Evolutionary conservation across 2,797 vertebrate species (phyloP).

Genomic region (Adrianichthys oophorus): DNA sequence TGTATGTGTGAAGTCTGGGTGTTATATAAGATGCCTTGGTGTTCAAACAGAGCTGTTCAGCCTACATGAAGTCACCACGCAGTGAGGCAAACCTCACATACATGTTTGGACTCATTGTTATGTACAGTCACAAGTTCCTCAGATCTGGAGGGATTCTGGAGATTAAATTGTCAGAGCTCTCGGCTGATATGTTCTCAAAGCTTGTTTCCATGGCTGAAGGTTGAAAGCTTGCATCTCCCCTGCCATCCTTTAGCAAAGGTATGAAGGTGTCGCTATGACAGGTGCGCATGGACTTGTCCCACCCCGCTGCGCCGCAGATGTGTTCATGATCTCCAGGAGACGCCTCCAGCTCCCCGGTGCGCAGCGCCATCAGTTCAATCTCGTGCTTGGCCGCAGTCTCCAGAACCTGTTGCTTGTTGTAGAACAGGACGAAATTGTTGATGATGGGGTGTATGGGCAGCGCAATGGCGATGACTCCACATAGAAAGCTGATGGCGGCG

Average conservation of each 20-base stretch:
- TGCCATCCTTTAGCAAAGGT: slow-evolving; percentile 82
- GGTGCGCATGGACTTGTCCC: slow-evolving; percentile 51
- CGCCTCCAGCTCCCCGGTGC: slow-evolving; percentile 65
- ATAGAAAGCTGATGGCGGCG: slow-evolving; percentile 96
- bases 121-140: slow-evolving; percentile 35
- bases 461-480: slow-evolving; percentile 95
- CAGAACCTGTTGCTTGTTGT: slow-evolving; percentile 96
- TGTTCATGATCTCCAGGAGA: slow-evolving; percentile 25
- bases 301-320: slow-evolving; percentile 39
- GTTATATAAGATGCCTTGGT: slow-evolving; percentile 51
- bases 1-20: slow-evolving; percentile 35
- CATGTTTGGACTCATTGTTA: slow-evolving; percentile 36
- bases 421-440: slow-evolving; percentile 97
- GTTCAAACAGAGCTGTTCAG: slow-evolving; percentile 27
- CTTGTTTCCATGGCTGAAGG: slow-evolving; percentile 70
- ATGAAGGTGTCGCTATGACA: slow-evolving; percentile 87
- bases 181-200: slow-evolving; percentile 56
- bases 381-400: slow-evolving; percentile 95
- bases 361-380: slow-evolving; percentile 92
- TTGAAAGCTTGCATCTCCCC: slow-evolving; percentile 76
- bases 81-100: slow-evolving; percentile 33
- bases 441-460: slow-evolving; percentile 98
- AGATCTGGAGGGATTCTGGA: slow-evolving; percentile 34
- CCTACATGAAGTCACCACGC: slow-evolving; percentile 39
- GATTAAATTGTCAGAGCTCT: slow-evolving; percentile 46